Evolutionary conservation across 2,797 vertebrate species (phyloP), one percentile per base, ranked within the genome.

Genomic region (Eulemur rubriventer): DNA sequence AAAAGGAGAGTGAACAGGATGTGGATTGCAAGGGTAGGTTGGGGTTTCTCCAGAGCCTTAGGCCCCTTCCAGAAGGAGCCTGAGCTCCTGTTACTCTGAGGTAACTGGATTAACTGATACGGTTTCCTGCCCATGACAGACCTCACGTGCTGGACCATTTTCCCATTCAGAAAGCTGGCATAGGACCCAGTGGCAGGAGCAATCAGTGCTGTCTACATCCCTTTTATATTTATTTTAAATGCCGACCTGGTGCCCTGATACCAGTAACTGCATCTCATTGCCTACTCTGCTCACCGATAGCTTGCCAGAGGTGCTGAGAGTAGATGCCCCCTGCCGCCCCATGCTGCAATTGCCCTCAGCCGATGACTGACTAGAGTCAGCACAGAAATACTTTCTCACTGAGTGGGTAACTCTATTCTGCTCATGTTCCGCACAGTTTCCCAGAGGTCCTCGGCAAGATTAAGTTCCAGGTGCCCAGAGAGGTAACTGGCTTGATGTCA

Each of bases 311-410:
- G 52, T 38, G 6, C 82, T 63, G 43, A 67, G 13, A 43, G 28
- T 16, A 35, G 70, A 46, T 26, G 20, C 50, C 13, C 14, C 26
- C 5, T 0, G 0, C 55, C 0, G 0, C 6, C 38, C 16, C 63
- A 10, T 43, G 28, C 46, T n/a, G 7, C 7, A 24, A 13, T 46
- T 81, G 41, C 65, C 52, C 16, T 61, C 41, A 81, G 1, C 46
- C 17, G 0, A 7, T 13, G 72, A 14, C 87, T 26, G 43, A 48
- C 50, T 20, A 10, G 61, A 72, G 17, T 38, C 13, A 8, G 50
- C 35, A 26, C 3, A 17, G 20, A 43, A 72, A 30, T 65, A n/a
- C 13, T 69, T 43, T 28, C 61, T 65, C 65, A 8, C 73, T 8
- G 5, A 30, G 52, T 46, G n/a, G 6, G 28, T 8, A 17, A 16